Conservation (phyloP, 2,113 vertebrate genomes). For the Symphodus melops region DNA sequence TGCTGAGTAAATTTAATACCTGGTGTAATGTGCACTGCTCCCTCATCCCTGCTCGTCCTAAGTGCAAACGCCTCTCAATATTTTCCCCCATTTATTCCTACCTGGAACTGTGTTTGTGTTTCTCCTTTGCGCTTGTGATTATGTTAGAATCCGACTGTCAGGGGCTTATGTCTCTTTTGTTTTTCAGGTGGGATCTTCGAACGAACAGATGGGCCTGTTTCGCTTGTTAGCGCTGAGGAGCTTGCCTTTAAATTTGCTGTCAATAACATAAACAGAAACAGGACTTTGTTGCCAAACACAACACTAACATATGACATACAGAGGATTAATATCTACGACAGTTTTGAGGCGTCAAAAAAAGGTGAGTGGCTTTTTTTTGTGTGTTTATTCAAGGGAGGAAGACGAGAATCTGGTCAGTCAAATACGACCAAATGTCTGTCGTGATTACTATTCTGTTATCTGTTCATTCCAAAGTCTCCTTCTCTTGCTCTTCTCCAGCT, state of each 20-base stretch:
- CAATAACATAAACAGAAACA: constrained; percentile 98
- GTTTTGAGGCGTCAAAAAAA: constrained; percentile 98
- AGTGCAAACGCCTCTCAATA: constrained; percentile 41
- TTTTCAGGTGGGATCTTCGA: constrained; percentile 97
- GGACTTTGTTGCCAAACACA: constrained; percentile 96
- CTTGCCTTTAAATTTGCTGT: constrained; percentile 98
- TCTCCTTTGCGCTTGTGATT: constrained; percentile 26
- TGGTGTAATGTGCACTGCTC: constrained; percentile 50
- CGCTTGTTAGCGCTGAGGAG: constrained; percentile 94
- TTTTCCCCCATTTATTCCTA: constrained; percentile 36
- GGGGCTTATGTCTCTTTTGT: constrained; percentile 48
- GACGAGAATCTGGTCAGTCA: neutral
- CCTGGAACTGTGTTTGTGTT: constrained; percentile 9
- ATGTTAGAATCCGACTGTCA: constrained; percentile 16
- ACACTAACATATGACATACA: constrained; percentile 99
- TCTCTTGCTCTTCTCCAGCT: constrained; percentile 81
- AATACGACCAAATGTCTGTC: neutral
- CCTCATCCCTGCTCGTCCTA: constrained; percentile 14
- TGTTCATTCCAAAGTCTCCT: neutral
- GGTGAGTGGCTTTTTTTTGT: constrained; percentile 82
- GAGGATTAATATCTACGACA: constrained; percentile 99
- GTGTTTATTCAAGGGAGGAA: constrained; percentile 19
- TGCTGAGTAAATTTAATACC: constrained; percentile 69
- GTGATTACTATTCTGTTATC: neutral
- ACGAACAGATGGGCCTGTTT: constrained; percentile 91